Conservation (phyloP, 2,113 vertebrate species). For the Aphyosemion australe region DNA sequence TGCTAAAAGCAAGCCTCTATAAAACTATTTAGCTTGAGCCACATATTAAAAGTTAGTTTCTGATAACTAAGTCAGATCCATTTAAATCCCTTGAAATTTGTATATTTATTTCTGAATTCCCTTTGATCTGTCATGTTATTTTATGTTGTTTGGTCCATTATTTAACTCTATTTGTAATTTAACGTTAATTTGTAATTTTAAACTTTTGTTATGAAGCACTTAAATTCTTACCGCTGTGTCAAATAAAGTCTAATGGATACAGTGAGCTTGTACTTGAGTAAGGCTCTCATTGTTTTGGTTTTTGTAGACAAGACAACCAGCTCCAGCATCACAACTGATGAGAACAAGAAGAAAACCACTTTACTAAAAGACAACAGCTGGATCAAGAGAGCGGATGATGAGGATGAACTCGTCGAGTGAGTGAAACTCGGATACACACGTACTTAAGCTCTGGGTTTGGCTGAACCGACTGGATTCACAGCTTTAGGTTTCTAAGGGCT, state of each 20-base stretch:
- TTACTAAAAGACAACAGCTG: slow-evolving; percentile 91
- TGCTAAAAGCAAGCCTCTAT: too few relatives aligned
- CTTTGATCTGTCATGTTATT: too few relatives aligned
- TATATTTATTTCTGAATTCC: too few relatives aligned
- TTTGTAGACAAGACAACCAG: slow-evolving; percentile 41
- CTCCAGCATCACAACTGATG: slow-evolving; percentile 71
- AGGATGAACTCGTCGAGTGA: slow-evolving; percentile 80
- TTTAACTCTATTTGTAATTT: too few relatives aligned
- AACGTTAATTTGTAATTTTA: too few relatives aligned
- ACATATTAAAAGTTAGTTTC: too few relatives aligned
- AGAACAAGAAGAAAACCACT: slow-evolving; percentile 81
- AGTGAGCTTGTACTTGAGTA: neutral
- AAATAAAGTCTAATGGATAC: neutral
- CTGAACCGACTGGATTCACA: slow-evolving; percentile 16
- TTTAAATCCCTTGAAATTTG: too few relatives aligned
- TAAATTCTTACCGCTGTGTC: too few relatives aligned
- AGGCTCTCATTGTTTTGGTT: neutral
- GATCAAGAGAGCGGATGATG: slow-evolving; percentile 85
- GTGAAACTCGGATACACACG: slow-evolving; percentile 31
- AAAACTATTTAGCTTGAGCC: too few relatives aligned
- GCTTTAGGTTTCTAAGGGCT: neutral
- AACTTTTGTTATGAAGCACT: too few relatives aligned
- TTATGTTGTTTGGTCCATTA: too few relatives aligned
- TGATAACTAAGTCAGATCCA: too few relatives aligned
- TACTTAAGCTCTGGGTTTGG: neutral